A percentile compares a stretch with the other conserved stretches of the same genome.
Conservation (phyloP, 2,797 vertebrate genomes). For the Paedocypris micromegethes region DNA sequence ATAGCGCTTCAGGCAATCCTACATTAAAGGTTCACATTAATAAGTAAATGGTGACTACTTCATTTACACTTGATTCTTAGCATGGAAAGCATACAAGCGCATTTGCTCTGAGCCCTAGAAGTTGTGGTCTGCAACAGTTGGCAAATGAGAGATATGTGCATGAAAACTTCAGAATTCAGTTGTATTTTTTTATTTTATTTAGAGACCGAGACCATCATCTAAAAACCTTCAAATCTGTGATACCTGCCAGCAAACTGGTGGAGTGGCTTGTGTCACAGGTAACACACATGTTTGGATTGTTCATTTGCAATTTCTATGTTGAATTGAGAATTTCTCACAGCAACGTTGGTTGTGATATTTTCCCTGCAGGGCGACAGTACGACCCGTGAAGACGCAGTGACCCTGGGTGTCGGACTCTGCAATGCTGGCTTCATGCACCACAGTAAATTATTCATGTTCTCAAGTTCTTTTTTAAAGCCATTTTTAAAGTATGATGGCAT, state of each 20-base stretch:
- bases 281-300: constrained; percentile 17
- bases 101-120: no score
- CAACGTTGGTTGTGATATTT: not conserved
- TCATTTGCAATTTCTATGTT: no score
- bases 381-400: constrained; percentile 90
- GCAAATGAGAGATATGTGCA: not conserved
- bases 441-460: constrained; percentile 67
- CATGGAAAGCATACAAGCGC: no score
- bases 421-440: constrained; percentile 99
- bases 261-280: constrained; percentile 96
- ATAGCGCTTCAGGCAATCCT: no score
- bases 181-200: constrained; percentile 27
- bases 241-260: constrained; percentile 90
- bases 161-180: not conserved
- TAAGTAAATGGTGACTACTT: no score
- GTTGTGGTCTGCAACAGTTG: no score
- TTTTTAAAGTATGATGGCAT: no score
- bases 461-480: no score
- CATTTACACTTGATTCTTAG: no score
- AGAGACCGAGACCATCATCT: constrained; percentile 94
- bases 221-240: constrained; percentile 94
- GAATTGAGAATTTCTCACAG: no score
- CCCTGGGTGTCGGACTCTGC: constrained; percentile 91
- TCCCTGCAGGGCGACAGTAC: constrained; percentile 86
- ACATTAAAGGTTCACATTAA: no score